Evolutionary conservation across 2,113 vertebrate genomes (phyloP), one percentile per base, ranked within the genome.

Genomic region (Cynocephalus volans): DNA sequence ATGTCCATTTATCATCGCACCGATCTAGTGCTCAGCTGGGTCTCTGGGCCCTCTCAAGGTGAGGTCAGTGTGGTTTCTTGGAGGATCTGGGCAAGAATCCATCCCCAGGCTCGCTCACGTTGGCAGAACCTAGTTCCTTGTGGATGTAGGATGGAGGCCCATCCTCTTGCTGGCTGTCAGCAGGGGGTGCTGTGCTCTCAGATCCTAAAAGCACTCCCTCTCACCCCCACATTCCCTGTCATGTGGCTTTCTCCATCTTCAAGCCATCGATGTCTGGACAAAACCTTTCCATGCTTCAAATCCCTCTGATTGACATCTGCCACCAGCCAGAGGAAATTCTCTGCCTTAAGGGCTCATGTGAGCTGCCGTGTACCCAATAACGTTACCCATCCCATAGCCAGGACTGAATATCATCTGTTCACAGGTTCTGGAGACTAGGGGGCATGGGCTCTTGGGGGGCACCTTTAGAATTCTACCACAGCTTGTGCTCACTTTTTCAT

Each of bases 321-420:
- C 75, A 12, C 54, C 72, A 81, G 48, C 28, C 5, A 58, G 80
- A 50, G 60, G 13, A 13, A 28, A 3, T 62, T 72, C 56, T 80
- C 24, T 65, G 28, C 48, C 56, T 67, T 56, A 41, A 33, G 36
- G 23, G 3, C 24, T 18, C 50, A 7, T 2, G 10, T 21, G 23
- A 72, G 13, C 26, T 6, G 5, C 10, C 1, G 48, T 1, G 0
- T 54, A 23, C 36, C 58, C 17, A 36, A 65, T n/a, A 2, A 19
- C 14, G 26, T 23, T 3, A 17, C 62, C 9, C 9, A 26, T 13
- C 0, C 0, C 23, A 80, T 64, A 31, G 1, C 18, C 14, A 8
- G 75, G 18, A 36, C n/a, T 24, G 26, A 28, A 36, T 17, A 2
- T 23, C 18, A 19, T 60, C 23, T 50, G 13, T 4, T 67, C 50